A percentile compares a stretch with the other conserved stretches of the same genome.
Evolutionary conservation across 2,113 vertebrate species (phyloP).

Genomic region (Pelmatolapia mariae): DNA sequence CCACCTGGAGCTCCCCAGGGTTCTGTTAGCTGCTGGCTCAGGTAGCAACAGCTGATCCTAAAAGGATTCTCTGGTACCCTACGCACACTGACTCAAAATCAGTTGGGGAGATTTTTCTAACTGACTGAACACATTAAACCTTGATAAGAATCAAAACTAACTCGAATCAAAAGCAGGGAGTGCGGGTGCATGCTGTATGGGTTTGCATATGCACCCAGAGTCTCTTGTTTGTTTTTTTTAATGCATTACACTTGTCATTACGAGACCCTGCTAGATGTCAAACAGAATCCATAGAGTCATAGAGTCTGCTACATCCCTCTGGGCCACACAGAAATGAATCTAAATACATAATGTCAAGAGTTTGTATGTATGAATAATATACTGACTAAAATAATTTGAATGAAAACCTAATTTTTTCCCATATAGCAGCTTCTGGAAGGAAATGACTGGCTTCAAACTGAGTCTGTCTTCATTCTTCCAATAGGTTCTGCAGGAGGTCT

Average conservation of each 20-base stretch:
- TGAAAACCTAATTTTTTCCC: not conserved
- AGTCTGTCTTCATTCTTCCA: not conserved
- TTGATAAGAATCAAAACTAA: slow-evolving; percentile 3
- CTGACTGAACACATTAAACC: slow-evolving; percentile 43
- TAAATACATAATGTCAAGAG: not conserved
- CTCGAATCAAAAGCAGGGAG: not conserved
- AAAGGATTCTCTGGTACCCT: slow-evolving; percentile 49
- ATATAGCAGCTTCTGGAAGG: not conserved
- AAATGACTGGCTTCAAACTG: not conserved
- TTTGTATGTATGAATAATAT: not conserved
- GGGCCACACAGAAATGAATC: not conserved
- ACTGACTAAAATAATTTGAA: not conserved
- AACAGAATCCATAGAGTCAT: not conserved
- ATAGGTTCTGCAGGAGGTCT: not conserved
- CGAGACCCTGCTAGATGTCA: not conserved
- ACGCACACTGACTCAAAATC: slow-evolving; percentile 32
- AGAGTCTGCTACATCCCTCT: not conserved
- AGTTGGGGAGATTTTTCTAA: slow-evolving; percentile 25
- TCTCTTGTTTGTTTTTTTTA: not conserved
- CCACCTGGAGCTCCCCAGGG: slow-evolving; percentile 65
- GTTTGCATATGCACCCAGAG: not conserved
- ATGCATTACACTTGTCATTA: not conserved
- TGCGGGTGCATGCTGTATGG: not conserved
- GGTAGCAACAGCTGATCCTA: slow-evolving; percentile 65
- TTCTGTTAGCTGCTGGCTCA: slow-evolving; percentile 62